A percentile compares a stretch with the other conserved stretches of the same genome.
Evolutionary conservation across 2,888 invertebrate genomes (phyloP).

Genomic region (Cordilura impudica): DNA sequence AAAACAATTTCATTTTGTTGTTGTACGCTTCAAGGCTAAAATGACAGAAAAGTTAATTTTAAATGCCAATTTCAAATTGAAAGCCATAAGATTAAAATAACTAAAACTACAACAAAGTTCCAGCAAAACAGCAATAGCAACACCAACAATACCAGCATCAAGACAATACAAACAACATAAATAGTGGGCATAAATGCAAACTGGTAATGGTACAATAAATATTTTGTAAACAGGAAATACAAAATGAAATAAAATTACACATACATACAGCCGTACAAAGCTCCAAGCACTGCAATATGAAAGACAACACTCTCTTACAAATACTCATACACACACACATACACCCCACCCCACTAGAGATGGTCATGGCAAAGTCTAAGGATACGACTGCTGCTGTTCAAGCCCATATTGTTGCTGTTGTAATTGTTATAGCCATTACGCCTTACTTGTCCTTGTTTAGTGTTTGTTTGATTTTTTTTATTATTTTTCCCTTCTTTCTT

Average conservation of each 20-base stretch:
- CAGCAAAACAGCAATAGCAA: neutral
- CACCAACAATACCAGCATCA: neutral
- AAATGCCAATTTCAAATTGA: conserved; percentile 62
- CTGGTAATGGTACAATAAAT: conserved; percentile 56
- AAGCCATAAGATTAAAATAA: conserved; percentile 61
- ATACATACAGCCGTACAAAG: neutral
- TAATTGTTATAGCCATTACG: conserved; percentile 10
- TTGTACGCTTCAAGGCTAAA: conserved; percentile 56
- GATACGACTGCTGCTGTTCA: conserved; percentile 39
- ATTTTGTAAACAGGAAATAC: conserved; percentile 55
- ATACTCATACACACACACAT: conserved; percentile 1
- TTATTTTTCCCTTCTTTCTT: too few species aligned
- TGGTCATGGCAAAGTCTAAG: conserved; percentile 16
- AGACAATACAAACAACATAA: conserved; percentile 26
- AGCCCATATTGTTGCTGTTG: conserved; percentile 19
- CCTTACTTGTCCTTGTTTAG: conserved; percentile 20
- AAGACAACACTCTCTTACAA: neutral
- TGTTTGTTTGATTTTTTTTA: conserved; percentile 40
- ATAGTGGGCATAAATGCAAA: conserved; percentile 50
- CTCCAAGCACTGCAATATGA: too few species aligned
- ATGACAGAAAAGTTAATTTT: conserved; percentile 63
- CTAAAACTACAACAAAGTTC: conserved; percentile 48
- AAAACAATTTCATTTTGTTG: conserved; percentile 58
- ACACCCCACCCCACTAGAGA: neutral
- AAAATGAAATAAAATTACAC: conserved; percentile 54